phyloP scores from a whole-genome alignment of 1,140 invertebrate genomes.

The Cotesia chilonis region DNA sequence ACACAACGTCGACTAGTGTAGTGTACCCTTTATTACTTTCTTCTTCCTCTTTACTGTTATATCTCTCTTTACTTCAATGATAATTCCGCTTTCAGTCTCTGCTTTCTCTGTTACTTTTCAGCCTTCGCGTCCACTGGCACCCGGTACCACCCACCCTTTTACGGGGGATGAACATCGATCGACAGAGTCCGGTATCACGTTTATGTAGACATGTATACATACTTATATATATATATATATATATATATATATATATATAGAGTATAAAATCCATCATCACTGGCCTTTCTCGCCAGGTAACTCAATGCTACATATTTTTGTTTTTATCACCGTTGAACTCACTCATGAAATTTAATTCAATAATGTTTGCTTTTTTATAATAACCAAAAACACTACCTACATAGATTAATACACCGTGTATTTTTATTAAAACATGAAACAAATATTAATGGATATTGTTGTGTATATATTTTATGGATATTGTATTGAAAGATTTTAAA shows the following conservation, averaged over 20 bases:
- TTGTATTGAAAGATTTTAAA: background rate
- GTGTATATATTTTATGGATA: too few relatives aligned
- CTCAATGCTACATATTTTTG: slow-evolving; percentile 7
- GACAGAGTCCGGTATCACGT: slow-evolving; percentile 40
- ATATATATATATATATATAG: background rate
- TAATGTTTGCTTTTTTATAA: slow-evolving; percentile 2
- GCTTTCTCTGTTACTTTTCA: slow-evolving; percentile 44
- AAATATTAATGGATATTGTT: too few relatives aligned
- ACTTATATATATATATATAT: background rate
- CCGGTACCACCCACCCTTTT: slow-evolving; percentile 61
- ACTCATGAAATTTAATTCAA: slow-evolving; percentile 5
- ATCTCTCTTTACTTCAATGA: background rate
- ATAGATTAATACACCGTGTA: too few relatives aligned
- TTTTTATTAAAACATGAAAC: too few relatives aligned
- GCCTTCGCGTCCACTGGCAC: slow-evolving; percentile 36
- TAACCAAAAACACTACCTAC: background rate
- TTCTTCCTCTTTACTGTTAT: background rate
- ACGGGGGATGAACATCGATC: slow-evolving; percentile 63
- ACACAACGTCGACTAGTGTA: slow-evolving; percentile 44
- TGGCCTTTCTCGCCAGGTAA: slow-evolving; percentile 28
- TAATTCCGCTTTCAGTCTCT: slow-evolving; percentile 14
- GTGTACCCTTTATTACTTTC: background rate
- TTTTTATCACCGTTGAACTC: background rate
- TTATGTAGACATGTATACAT: background rate
- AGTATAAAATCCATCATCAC: slow-evolving; percentile 14